Conservation (phyloP, 2,113 vertebrate species). For the Lethenteron reissneri region DNA sequence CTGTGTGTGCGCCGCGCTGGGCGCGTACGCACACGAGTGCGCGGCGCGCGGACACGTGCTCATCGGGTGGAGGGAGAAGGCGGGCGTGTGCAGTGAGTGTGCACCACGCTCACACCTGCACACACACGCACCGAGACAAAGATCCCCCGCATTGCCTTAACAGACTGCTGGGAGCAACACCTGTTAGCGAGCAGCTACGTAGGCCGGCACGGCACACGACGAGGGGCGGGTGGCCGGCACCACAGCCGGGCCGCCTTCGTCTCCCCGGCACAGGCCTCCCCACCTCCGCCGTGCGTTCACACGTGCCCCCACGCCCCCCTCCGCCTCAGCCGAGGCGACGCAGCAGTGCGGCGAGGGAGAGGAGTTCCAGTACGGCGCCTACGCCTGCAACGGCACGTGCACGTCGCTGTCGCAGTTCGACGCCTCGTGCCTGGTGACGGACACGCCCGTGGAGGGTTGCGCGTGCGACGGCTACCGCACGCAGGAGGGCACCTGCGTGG, state of each 20-base stretch:
- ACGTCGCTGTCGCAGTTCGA: conserved; percentile 35
- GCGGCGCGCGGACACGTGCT: conserved; percentile 43
- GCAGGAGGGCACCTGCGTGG: conserved; percentile 36
- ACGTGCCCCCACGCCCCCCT: no score
- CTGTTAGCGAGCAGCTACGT: no score
- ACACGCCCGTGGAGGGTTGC: conserved; percentile 62
- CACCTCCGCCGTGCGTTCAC: no score
- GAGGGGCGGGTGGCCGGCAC: no score
- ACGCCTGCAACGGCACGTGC: conserved; percentile 56
- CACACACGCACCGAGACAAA: no score
- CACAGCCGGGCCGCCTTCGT: no score
- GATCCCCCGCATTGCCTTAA: no score
- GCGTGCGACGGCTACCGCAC: conserved; percentile 48
- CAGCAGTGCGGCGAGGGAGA: conserved; percentile 35
- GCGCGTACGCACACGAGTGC: conserved; percentile 64
- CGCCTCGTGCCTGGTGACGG: conserved; percentile 32
- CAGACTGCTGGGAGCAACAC: no score
- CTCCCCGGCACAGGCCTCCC: no score
- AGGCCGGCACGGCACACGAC: no score
- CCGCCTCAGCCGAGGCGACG: no score
- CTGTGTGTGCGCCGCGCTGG: conserved; percentile 63
- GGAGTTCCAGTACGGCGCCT: conserved; percentile 51
- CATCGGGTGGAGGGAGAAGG: conserved; percentile 37
- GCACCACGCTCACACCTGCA: no score
- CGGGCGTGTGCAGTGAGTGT: conserved; percentile 18